Base-by-base conservation (phyloP, 2,797 vertebrate species). In the Myotis planiceps region DNA sequence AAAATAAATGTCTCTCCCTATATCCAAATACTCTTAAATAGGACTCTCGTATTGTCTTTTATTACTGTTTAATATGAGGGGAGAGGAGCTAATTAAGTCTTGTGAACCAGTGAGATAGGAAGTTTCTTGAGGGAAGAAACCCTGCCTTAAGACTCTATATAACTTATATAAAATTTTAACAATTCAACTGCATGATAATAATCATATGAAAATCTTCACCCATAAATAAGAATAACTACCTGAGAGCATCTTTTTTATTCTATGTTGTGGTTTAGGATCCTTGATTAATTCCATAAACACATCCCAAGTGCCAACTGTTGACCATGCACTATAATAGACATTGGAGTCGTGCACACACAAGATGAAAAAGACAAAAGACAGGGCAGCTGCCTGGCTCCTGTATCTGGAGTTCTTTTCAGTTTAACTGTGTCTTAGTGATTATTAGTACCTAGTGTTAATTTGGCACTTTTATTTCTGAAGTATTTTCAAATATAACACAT, bases 121-220 rank as follows among this genome's bases (percentile, higher is more conserved):
- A 72, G 12, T 76, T 81, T 71, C 34, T 25, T 71, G 29, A 76
- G 39, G 51, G 29, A 16, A 89, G 74, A 47, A 87, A 93, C 25
- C 53, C 18, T 47, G 65, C 16, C 45, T 87, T 82, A 66, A 34
- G 27, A 60, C 18, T 32, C 21, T 42, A 55, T 32, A 37, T 21
- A 25, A 23, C 9, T 84, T 80, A 60, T 6, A 19, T 27, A 42
- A 63, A 71, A 55, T 75, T 90, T 90, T 58, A 81, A 55, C 60
- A 93, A 78, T 27, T 55, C 47, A 83, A n/a, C 25, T 71, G 47
- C 18, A 45, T 51, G 18, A 58, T 53, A 90, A 69, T 63, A 80
- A 29, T 51, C 34, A 49, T 78, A 21, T 45, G 78, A 95, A 97
- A 95, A 74, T 93, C 39, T 63, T 86, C 74, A 80, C 37, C 29